phyloP scores from a whole-genome alignment of 2,797 vertebrate genomes.

The Galagoides demidoff region DNA sequence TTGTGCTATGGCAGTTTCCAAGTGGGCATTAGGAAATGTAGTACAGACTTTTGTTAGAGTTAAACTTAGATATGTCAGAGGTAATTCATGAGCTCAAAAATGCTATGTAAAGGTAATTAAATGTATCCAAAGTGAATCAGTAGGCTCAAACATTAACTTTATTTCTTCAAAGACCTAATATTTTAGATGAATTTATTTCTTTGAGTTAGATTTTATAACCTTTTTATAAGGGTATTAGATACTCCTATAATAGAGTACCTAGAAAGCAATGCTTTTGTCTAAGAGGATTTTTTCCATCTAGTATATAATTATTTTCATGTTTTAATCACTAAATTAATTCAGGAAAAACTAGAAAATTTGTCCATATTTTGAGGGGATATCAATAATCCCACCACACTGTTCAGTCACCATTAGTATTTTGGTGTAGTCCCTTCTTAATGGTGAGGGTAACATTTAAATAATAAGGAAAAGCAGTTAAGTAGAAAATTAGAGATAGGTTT shows the following conservation, averaged over 20 bases:
- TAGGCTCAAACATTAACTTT: constrained; percentile 21
- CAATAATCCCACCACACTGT: neutral
- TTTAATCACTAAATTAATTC: constrained; percentile 45
- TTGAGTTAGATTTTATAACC: constrained; percentile 44
- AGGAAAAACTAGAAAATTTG: constrained; percentile 46
- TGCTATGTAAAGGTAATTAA: constrained; percentile 38
- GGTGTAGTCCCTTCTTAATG: neutral
- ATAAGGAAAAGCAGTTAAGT: neutral
- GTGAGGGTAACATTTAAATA: constrained; percentile 13
- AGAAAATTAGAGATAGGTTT: constrained; percentile 1
- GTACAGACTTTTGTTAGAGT: constrained; percentile 3
- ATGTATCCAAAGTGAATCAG: constrained; percentile 14
- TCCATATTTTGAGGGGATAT: constrained; percentile 18
- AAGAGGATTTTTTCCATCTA: neutral
- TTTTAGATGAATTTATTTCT: constrained; percentile 36
- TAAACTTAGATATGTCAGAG: constrained; percentile 32
- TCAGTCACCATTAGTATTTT: constrained; percentile 51
- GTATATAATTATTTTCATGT: constrained; percentile 18
- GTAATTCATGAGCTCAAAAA: constrained; percentile 33
- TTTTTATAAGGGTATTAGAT: neutral
- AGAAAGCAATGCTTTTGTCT: constrained; percentile 41
- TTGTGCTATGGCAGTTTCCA: constrained; percentile 37
- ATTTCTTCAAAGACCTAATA: neutral
- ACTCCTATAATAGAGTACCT: neutral
- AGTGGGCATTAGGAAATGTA: neutral